Conservation (phyloP, 2,797 vertebrate genomes). For the Epinephelus awoara region DNA sequence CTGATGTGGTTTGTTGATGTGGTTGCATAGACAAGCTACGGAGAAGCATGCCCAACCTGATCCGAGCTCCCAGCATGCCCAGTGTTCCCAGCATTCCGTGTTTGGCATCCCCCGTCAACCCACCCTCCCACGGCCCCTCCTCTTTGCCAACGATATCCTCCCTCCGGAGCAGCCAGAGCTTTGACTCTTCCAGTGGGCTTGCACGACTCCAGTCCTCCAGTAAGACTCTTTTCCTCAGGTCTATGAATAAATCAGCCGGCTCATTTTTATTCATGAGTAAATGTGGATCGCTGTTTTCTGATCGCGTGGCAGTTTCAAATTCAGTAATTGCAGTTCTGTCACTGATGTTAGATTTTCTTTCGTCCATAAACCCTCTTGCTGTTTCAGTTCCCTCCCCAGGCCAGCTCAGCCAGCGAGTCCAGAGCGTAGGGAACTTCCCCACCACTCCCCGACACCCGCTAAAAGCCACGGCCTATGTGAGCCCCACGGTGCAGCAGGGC, state of each 20-base stretch:
- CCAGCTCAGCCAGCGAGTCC: constrained; percentile 93
- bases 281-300: neutral
- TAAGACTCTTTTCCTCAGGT: constrained; percentile 79
- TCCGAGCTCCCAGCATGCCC: constrained; percentile 96
- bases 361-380: constrained; percentile 24
- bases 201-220: constrained; percentile 94
- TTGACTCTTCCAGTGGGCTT: constrained; percentile 94
- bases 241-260: constrained; percentile 35
- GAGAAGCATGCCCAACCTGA: constrained; percentile 97
- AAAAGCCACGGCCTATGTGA: constrained; percentile 98
- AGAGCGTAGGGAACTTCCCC: constrained; percentile 95
- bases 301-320: neutral
- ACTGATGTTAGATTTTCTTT: neutral
- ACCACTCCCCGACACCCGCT: constrained; percentile 88
- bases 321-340: neutral
- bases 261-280: constrained; percentile 19
- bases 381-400: constrained; percentile 94
- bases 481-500: constrained; percentile 96
- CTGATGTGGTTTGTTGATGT: constrained; percentile 51
- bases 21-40: constrained; percentile 92
- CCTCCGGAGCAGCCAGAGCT: constrained; percentile 96
- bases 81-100: constrained; percentile 92
- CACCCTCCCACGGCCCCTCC: constrained; percentile 83
- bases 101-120: constrained; percentile 83
- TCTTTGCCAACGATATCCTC: constrained; percentile 84